Percentiles rank a stretch among this genome's conserved stretches.
Evolutionary conservation across 2,113 vertebrate species (phyloP).

Genomic region (Alaudala cheleensis): DNA sequence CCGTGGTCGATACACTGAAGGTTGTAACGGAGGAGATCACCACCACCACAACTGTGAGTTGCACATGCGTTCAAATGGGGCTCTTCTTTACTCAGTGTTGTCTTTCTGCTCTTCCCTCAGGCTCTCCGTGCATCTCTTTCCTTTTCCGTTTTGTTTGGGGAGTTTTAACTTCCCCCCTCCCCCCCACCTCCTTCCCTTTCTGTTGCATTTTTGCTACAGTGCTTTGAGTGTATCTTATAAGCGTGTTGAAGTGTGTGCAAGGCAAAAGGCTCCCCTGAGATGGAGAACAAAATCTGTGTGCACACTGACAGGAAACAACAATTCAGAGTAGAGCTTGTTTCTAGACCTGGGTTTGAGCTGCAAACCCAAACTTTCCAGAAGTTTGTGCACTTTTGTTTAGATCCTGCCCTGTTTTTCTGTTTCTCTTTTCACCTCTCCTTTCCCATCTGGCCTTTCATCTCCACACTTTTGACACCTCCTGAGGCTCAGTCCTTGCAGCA

Average conservation of each 20-base stretch:
- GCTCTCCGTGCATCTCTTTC: neutral
- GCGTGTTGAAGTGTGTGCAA: neutral
- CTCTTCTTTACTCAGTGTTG: neutral
- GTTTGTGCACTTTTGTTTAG: neutral
- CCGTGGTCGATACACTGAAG: conserved; percentile 97
- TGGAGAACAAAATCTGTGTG: neutral
- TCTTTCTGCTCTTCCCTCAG: neutral
- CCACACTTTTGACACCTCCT: neutral
- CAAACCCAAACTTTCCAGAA: neutral
- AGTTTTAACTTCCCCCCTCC: neutral
- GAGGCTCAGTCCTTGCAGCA: neutral
- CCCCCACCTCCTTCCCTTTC: neutral
- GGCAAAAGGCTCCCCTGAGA: neutral
- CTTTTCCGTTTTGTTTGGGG: neutral
- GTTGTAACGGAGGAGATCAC: conserved; percentile 95
- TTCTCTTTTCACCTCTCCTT: neutral
- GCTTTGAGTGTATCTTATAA: neutral
- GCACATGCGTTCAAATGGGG: neutral
- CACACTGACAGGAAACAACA: neutral
- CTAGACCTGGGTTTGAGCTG: neutral
- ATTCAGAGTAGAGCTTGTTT: neutral
- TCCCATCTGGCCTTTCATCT: neutral
- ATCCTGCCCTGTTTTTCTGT: neutral
- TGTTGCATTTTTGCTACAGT: neutral
- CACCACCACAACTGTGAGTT: conserved; percentile 92